Evolutionary conservation across 2,888 invertebrate genomes (phyloP).

Genomic region (Drosophila eohydei): DNA sequence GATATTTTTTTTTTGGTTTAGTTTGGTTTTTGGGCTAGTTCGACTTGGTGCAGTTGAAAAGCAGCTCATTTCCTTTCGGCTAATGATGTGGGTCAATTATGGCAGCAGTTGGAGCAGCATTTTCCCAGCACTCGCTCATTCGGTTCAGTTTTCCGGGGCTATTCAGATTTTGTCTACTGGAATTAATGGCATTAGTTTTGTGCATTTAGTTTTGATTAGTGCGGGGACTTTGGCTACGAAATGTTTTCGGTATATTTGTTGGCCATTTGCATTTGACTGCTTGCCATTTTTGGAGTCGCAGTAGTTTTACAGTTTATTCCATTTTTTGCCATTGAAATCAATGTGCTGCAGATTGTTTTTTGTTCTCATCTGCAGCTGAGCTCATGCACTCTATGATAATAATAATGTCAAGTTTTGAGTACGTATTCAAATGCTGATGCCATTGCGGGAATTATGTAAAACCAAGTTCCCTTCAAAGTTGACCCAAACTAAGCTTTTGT

Average conservation of each 20-base stretch:
- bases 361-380: slow-evolving; percentile 7
- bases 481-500: slow-evolving; percentile 29
- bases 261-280: slow-evolving; percentile 62
- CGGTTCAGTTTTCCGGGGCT: slow-evolving; percentile 45
- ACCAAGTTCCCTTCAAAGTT: slow-evolving; percentile 28
- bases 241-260: slow-evolving; percentile 23
- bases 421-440: slow-evolving; percentile 36
- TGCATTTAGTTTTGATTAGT: slow-evolving; percentile 79
- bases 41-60: slow-evolving; percentile 64
- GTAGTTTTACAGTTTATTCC: slow-evolving; percentile 23
- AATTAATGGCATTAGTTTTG: slow-evolving; percentile 80
- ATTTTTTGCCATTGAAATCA: slow-evolving; percentile 50
- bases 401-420: slow-evolving; percentile 40
- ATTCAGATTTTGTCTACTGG: slow-evolving; percentile 80
- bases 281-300: slow-evolving; percentile 29
- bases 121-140: slow-evolving; percentile 31
- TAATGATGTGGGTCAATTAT: slow-evolving; percentile 80
- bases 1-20: slow-evolving; percentile 4
- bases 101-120: slow-evolving; percentile 57
- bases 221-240: slow-evolving; percentile 40
- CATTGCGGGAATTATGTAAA: slow-evolving; percentile 47
- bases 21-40: slow-evolving; percentile 48
- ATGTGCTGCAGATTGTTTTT: slow-evolving; percentile 67
- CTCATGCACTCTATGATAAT: slow-evolving; percentile 44
- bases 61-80: slow-evolving; percentile 79